These are phyloP conservation scores for Falco punctatus DNA, from an alignment of 2,113 vertebrate genomes.

Conservation along the genomic window DNA sequence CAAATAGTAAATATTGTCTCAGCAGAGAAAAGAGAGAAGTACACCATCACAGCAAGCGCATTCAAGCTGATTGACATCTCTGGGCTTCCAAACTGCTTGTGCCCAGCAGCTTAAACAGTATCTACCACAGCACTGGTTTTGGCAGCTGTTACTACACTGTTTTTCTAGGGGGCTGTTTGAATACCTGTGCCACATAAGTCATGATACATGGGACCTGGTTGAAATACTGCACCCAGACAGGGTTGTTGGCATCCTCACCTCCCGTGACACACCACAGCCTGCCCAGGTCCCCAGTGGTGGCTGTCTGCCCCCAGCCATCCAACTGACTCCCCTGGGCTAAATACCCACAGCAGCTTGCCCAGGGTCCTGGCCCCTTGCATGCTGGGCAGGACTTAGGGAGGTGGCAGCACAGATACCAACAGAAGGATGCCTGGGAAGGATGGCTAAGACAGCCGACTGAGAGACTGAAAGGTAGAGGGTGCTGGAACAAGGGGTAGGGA, in stretches of 20 bases:
- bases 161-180: background rate
- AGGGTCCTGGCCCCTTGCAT: rapidly evolving
- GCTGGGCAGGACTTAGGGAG: background rate
- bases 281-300: rapidly evolving
- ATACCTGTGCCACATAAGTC: background rate
- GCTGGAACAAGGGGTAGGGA: background rate
- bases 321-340: background rate
- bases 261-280: background rate
- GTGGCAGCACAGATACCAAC: background rate
- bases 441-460: background rate
- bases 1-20: background rate
- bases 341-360: background rate
- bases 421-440: background rate
- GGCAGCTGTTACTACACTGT: background rate
- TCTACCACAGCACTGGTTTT: background rate
- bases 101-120: background rate
- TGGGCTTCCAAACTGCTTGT: background rate
- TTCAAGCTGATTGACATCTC: background rate
- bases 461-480: background rate
- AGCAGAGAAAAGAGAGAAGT: background rate
- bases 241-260: background rate
- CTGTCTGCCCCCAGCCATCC: background rate
- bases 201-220: rapidly evolving
- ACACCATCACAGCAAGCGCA: rapidly evolving
- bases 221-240: rapidly evolving